phyloP scores from a whole-genome alignment of 2,888 invertebrate genomes.

The Papilio demoleus region DNA sequence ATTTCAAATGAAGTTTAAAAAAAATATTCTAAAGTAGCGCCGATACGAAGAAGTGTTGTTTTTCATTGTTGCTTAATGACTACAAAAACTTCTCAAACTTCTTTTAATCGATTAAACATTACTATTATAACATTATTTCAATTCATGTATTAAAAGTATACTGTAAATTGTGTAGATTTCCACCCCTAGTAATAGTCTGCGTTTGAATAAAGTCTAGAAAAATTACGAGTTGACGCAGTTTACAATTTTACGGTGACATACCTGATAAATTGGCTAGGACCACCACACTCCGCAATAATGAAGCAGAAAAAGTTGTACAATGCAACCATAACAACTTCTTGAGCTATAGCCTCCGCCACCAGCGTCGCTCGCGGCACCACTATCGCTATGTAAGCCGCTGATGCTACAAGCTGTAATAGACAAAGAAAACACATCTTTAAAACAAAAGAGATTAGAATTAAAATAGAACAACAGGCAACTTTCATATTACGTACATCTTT shows the following conservation, averaged over 20 bases:
- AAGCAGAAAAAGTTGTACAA: constrained; percentile 88
- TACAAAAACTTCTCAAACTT: neutral
- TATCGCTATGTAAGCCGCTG: constrained; percentile 82
- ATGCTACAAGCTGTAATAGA: constrained; percentile 82
- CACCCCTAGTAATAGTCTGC: too few species aligned
- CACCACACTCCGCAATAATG: constrained; percentile 86
- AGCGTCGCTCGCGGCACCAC: constrained; percentile 86
- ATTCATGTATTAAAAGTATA: too few species aligned
- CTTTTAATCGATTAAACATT: neutral
- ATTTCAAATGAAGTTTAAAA: neutral
- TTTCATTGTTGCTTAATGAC: neutral
- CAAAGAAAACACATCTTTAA: neutral
- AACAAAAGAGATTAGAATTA: constrained; percentile 11
- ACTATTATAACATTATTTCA: neutral
- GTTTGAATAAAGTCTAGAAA: neutral
- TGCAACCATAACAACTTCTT: constrained; percentile 87
- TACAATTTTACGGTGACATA: constrained; percentile 45
- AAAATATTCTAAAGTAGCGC: neutral
- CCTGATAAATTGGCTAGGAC: constrained; percentile 83
- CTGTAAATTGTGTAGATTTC: too few species aligned
- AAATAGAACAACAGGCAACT: neutral
- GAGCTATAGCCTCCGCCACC: constrained; percentile 87
- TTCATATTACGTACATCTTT: neutral
- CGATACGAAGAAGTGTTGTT: neutral
- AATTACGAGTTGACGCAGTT: neutral